Conservation (phyloP, 1,140 invertebrate species). For the Drosophila erecta region DNA sequence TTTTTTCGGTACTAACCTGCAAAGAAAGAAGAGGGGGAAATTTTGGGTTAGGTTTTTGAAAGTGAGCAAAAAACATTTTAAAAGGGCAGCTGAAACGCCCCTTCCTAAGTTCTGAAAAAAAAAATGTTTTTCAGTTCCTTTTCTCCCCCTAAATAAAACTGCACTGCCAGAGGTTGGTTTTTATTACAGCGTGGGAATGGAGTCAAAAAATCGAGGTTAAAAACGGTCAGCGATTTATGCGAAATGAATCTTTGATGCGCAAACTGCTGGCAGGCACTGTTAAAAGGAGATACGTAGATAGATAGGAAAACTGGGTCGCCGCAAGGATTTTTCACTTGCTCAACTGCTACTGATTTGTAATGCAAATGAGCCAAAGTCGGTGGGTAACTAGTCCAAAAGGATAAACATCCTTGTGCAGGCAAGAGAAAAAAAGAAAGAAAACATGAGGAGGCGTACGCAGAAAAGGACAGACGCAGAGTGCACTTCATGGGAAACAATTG, state of each 20-base stretch:
- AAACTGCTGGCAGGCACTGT: slow-evolving; percentile 58
- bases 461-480: background rate
- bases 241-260: slow-evolving; percentile 64
- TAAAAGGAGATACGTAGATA: background rate
- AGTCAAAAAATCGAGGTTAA: slow-evolving; percentile 34
- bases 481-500: slow-evolving; percentile 60
- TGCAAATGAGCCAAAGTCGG: slow-evolving; percentile 73
- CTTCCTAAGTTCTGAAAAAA: slow-evolving; percentile 2
- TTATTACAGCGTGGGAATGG: slow-evolving; percentile 72
- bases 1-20: slow-evolving; percentile 69
- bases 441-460: slow-evolving; percentile 7
- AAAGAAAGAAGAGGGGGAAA: slow-evolving; percentile 48
- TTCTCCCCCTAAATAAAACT: background rate
- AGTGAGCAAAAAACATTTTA: slow-evolving; percentile 37
- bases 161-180: slow-evolving; percentile 28
- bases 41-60: slow-evolving; percentile 44
- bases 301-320: slow-evolving; percentile 62
- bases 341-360: slow-evolving; percentile 72
- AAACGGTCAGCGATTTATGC: slow-evolving; percentile 61
- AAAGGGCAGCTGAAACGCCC: slow-evolving; percentile 56
- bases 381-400: slow-evolving; percentile 59
- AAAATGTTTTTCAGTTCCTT: slow-evolving; percentile 5
- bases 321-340: slow-evolving; percentile 70
- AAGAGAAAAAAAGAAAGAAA: background rate
- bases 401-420: slow-evolving; percentile 45